Evolutionary conservation across 2,113 vertebrate genomes (phyloP).

Genomic region (Thinocorus orbignyianus): DNA sequence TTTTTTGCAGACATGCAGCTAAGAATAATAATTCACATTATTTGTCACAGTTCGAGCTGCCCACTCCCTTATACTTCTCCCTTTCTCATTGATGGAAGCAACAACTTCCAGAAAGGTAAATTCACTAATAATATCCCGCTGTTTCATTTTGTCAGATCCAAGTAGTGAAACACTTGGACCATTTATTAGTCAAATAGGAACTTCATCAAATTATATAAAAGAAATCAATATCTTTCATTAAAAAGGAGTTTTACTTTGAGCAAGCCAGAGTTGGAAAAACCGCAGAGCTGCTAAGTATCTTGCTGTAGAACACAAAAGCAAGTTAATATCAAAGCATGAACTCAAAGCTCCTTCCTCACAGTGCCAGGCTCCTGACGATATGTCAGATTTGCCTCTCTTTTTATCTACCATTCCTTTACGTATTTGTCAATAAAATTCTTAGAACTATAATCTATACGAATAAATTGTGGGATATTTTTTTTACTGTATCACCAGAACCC

Average conservation of each 20-base stretch:
- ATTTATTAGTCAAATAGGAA: background rate
- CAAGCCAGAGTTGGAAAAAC: background rate
- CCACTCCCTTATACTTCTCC: background rate
- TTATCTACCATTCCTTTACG: background rate
- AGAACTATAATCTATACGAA: background rate
- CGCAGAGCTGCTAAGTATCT: background rate
- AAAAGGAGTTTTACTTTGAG: background rate
- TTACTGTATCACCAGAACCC: background rate
- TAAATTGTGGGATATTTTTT: background rate
- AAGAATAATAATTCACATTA: constrained; percentile 72
- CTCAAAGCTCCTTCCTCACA: background rate
- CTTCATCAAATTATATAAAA: background rate
- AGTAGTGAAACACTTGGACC: background rate
- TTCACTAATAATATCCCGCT: background rate
- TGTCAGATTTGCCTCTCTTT: background rate
- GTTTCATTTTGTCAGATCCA: background rate
- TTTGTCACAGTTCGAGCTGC: constrained; percentile 43
- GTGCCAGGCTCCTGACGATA: background rate
- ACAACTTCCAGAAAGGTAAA: background rate
- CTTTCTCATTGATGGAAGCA: background rate
- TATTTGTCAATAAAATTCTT: background rate
- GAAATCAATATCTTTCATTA: background rate
- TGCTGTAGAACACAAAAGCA: background rate
- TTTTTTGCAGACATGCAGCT: constrained; percentile 74
- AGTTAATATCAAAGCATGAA: background rate